Conservation (phyloP, 2,888 invertebrate species). For the Hetaerina titia region DNA sequence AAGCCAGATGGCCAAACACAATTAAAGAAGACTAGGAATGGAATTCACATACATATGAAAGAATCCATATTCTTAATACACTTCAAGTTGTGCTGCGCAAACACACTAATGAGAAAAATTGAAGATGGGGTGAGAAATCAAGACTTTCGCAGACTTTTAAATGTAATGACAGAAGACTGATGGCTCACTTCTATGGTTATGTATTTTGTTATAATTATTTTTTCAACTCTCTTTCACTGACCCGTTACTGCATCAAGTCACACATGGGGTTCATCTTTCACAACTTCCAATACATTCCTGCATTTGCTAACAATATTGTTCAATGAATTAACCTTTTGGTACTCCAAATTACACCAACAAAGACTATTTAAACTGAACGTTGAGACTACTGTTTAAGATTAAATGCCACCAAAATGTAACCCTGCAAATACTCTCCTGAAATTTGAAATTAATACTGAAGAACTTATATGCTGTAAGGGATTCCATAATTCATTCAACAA, state of each 20-base stretch:
- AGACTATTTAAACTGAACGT: background rate
- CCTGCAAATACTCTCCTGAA: slow-evolving; percentile 19
- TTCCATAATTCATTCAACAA: slow-evolving; percentile 62
- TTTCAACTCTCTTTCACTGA: slow-evolving; percentile 39
- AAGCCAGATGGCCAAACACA: slow-evolving; percentile 50
- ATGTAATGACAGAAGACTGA: slow-evolving; percentile 46
- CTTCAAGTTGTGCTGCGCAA: slow-evolving; percentile 51
- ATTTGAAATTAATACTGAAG: slow-evolving; percentile 60
- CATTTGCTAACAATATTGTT: slow-evolving; percentile 37
- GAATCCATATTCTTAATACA: slow-evolving; percentile 44
- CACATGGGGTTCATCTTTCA: slow-evolving; percentile 54
- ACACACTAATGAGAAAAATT: slow-evolving; percentile 49
- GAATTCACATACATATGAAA: slow-evolving; percentile 19
- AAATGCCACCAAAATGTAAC: slow-evolving; percentile 65
- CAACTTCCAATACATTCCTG: slow-evolving; percentile 46
- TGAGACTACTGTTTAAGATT: slow-evolving; percentile 17
- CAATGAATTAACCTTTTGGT: slow-evolving; percentile 30
- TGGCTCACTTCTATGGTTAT: slow-evolving; percentile 54
- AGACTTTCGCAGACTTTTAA: slow-evolving; percentile 44
- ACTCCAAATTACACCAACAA: slow-evolving; percentile 47
- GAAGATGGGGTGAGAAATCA: slow-evolving; percentile 42
- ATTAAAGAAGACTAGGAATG: slow-evolving; percentile 52
- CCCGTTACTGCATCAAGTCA: slow-evolving; percentile 50
- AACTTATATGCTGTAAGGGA: slow-evolving; percentile 48
- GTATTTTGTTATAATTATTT: slow-evolving; percentile 59